These are phyloP conservation scores for Drosophila leontia DNA, from an alignment of 1,140 invertebrate species.

Conservation along the genomic window DNA sequence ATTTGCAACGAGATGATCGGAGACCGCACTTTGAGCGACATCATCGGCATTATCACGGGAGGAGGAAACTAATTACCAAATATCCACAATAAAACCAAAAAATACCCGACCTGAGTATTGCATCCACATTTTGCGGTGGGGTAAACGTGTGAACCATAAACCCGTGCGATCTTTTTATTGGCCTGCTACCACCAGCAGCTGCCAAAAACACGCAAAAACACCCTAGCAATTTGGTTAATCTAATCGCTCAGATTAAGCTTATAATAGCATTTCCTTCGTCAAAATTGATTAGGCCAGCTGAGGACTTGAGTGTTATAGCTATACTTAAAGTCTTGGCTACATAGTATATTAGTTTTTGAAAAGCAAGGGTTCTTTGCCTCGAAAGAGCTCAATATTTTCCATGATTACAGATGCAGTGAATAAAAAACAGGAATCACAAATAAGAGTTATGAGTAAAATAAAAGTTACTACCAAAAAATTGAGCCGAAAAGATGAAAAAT, in stretches of 20 bases:
- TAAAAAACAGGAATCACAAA: no score
- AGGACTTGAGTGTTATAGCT: not conserved
- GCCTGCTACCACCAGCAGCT: slow-evolving; percentile 23
- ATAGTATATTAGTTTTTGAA: no score
- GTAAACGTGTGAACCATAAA: slow-evolving; percentile 29
- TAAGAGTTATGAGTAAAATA: no score
- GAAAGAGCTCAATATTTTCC: not conserved
- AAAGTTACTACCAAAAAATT: no score
- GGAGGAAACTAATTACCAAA: slow-evolving; percentile 27
- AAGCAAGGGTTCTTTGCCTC: no score
- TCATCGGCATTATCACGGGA: slow-evolving; percentile 55
- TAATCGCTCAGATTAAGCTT: slow-evolving; percentile 66
- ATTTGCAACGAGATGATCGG: slow-evolving; percentile 68
- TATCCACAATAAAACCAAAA: slow-evolving; percentile 27
- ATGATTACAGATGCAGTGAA: not conserved
- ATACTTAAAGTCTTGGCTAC: not conserved
- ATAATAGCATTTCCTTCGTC: slow-evolving; percentile 42
- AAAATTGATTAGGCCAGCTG: slow-evolving; percentile 25
- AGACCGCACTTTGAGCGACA: slow-evolving; percentile 53
- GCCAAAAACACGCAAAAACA: slow-evolving; percentile 41
- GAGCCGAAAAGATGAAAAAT: no score
- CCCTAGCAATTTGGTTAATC: slow-evolving; percentile 52
- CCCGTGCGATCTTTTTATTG: slow-evolving; percentile 24
- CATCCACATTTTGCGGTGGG: slow-evolving; percentile 10
- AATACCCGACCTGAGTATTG: slow-evolving; percentile 15